Base-by-base conservation (phyloP, 2,113 vertebrate genomes). In the Gobio gobio region DNA sequence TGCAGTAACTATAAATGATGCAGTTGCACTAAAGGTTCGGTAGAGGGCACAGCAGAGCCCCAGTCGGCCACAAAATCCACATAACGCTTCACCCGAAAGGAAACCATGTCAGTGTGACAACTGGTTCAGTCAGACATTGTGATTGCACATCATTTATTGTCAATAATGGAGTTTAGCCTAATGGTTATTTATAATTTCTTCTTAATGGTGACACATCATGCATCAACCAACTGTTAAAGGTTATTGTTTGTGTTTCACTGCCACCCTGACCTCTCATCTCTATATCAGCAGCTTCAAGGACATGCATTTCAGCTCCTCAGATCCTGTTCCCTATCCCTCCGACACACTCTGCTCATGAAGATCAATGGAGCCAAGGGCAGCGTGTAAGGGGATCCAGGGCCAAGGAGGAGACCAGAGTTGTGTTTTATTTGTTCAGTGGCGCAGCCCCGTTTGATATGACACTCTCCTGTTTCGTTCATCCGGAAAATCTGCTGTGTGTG, bases 1-100 rank as follows among this genome's bases (percentile, higher is more conserved):
- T 2, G 40, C 45, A 68, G 13, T 36, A 54, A 77, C 47, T 64
- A 14, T 18, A 59, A 20, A 22, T 49, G 75, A 49, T 93, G 92
- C 76, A 94, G 87, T 91, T 58, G 0, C n/a, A 49, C 1, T 18
- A 59, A 89, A 24, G 24, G 0, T 4, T 88, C 94, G 92, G 91
- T 90, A 86, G 94, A 90, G 91, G 93, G 93, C 47, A 90, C 88
- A 45, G 85, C n/a, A 90, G 90, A 90, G 92, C 92, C 91, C 82
- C 72, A 84, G 20, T 26, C 33, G 16, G 29, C 2, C 22, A 54
- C 51, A 10, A 40, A 61, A n/a, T 16, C 4, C 49, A 54, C 63
- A 13, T 40, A 26, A 43, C 7, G 14, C 68, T 75, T 54, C 75
- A 59, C 45, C 58, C 59, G 51, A 54, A 59, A 29, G n/a, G 36